Evolutionary conservation across 2,797 vertebrate genomes (phyloP), one percentile per base, ranked within the genome.

Genomic region (Typhlichthys subterraneus): DNA sequence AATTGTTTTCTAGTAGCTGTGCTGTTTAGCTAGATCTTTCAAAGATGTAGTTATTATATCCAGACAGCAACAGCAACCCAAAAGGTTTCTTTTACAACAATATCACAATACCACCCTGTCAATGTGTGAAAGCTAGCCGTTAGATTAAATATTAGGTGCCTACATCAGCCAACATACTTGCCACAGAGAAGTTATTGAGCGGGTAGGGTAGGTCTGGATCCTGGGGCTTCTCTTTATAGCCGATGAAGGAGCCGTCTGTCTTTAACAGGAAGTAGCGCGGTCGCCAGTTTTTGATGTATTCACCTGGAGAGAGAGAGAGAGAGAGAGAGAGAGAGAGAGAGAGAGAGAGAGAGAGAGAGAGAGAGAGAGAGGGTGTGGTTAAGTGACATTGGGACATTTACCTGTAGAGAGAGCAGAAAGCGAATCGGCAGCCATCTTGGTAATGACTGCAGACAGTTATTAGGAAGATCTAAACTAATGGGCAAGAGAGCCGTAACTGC

Each of bases 251-350:
- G 83, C 97, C 97, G 88, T 99, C 97, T 79, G 97, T 98, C 92
- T 98, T 99, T 79, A 99, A 86, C 81, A 99, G 93, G 91, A 99
- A 98, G 72, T 98, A 98, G 77, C 97, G 94, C 60, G 97, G 97
- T 76, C 97, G 95, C 97, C 97, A 99, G 84, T 97, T 99, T 94
- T 98, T 98, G 91, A 98, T 99, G 87, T 99, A 99, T 91, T 98
- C 97, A 89, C 97, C 97, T 99, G 73, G 53, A 31, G 19, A 48
- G 17, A 52, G 46, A 47, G 11, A 19, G 14, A 63, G 42, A 45
- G 14, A 53, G 19, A 42, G 10, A 38, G 4, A 50, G 5, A 50
- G 45, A 31, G n/a, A 15, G 46, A 11, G 15, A 7, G 17, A 13
- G 10, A 0, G 15, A 29, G 9, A 31, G 38, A 45, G 12, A 57